Evolutionary conservation across 2,888 invertebrate genomes (phyloP).

Genomic region (Calameuta idolon): DNA sequence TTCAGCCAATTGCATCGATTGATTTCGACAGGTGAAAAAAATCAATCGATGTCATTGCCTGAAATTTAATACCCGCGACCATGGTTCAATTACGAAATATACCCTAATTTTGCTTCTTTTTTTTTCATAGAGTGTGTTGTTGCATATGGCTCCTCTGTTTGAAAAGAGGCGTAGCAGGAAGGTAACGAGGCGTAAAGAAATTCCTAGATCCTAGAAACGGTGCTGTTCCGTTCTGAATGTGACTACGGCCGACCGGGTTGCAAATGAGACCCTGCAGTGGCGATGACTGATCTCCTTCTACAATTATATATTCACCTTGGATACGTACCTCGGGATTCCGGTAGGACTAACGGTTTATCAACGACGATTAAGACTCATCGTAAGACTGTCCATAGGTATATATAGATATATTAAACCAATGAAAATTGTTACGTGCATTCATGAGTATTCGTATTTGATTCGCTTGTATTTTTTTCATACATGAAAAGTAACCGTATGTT

Average conservation of each 20-base stretch:
- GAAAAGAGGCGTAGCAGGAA: conserved; percentile 4
- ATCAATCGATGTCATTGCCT: no score
- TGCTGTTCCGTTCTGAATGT: conserved; percentile 32
- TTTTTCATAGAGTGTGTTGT: not conserved
- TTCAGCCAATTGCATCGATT: no score
- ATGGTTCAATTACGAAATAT: no score
- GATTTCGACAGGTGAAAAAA: no score
- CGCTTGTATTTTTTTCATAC: no score
- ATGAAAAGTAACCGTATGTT: no score
- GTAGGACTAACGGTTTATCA: not conserved
- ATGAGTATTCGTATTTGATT: not conserved
- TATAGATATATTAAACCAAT: not conserved
- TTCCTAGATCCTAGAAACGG: conserved; percentile 20
- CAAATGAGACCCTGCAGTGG: conserved; percentile 11
- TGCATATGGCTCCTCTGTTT: not conserved
- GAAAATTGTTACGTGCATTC: not conserved
- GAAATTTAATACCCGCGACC: no score
- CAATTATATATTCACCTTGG: not conserved
- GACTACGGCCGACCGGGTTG: conserved; percentile 13
- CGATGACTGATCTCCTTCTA: not conserved
- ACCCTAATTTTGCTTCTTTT: not conserved
- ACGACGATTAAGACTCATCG: not conserved
- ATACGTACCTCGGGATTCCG: not conserved
- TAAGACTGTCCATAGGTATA: not conserved
- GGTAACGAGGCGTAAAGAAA: conserved; percentile 20